These are phyloP conservation scores for Stenopsyche tienmushanensis DNA, from an alignment of 1,140 invertebrate species.

Conservation along the genomic window DNA sequence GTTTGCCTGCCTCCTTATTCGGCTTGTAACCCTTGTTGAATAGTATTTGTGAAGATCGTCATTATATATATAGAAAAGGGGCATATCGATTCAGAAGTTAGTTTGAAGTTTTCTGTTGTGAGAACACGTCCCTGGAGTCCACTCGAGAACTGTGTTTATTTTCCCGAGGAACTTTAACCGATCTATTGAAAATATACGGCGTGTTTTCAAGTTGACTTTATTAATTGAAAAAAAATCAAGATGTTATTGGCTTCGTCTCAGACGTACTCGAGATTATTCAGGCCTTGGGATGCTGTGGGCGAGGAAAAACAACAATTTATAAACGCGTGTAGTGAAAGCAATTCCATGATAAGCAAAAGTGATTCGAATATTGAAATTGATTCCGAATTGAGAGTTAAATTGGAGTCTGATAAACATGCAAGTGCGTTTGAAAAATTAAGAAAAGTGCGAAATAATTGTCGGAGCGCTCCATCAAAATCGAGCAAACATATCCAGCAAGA, in stretches of 20 bases:
- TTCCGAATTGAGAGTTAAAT: constrained; percentile 3
- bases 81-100: constrained; percentile 29
- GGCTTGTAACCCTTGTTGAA: constrained; percentile 25
- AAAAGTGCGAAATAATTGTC: too few relatives aligned
- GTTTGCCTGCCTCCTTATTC: constrained; percentile 37
- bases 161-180: too few relatives aligned
- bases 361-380: constrained; percentile 1
- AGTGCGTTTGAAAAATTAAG: constrained; percentile 50
- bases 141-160: constrained; percentile 6
- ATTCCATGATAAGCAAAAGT: constrained; percentile 43
- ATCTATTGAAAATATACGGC: background rate
- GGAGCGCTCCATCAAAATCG: constrained; percentile 42
- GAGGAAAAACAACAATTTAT: too few relatives aligned
- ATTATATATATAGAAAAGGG: constrained; percentile 36
- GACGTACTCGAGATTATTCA: constrained; percentile 48
- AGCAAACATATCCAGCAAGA: constrained; percentile 55
- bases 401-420: constrained; percentile 35
- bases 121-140: constrained; percentile 21
- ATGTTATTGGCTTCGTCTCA: constrained; percentile 26
- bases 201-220: background rate
- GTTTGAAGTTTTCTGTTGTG: constrained; percentile 20
- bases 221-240: background rate
- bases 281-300: constrained; percentile 54
- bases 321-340: constrained; percentile 44
- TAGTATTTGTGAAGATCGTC: constrained; percentile 29